These are phyloP conservation scores for Hydriomena furcata DNA, from an alignment of 2,888 invertebrate genomes.

Conservation along the genomic window DNA sequence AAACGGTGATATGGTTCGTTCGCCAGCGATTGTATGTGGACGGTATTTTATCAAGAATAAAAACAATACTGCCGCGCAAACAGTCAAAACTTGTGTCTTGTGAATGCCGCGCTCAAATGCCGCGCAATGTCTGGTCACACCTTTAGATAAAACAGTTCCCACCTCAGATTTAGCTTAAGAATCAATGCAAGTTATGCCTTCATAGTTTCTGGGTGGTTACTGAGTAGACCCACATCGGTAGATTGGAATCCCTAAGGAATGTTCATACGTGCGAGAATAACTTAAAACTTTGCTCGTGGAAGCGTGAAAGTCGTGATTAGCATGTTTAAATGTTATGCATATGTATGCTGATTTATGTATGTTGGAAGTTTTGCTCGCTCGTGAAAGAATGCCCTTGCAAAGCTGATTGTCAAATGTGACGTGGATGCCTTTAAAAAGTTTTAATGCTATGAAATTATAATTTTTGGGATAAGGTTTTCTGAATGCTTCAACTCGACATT, in stretches of 20 bases:
- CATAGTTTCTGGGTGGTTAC: conserved; percentile 13
- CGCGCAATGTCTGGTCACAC: too few species aligned
- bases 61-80: too few species aligned
- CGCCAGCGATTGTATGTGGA: too few species aligned
- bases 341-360: conserved; percentile 38
- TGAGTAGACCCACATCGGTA: conserved; percentile 5
- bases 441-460: background rate
- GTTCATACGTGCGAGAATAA: conserved; percentile 26
- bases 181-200: background rate
- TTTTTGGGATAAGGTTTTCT: background rate
- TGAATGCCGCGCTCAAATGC: too few species aligned
- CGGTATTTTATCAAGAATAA: too few species aligned
- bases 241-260: conserved; percentile 17
- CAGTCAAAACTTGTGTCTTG: too few species aligned
- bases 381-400: conserved; percentile 20
- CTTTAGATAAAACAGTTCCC: too few species aligned
- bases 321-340: conserved; percentile 27
- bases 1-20: too few species aligned
- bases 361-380: conserved; percentile 25
- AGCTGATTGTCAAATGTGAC: conserved; percentile 17
- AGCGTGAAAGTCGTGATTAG: conserved; percentile 28
- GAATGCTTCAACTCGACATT: too few species aligned
- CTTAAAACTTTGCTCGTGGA: conserved; percentile 29
- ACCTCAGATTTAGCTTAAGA: too few species aligned
- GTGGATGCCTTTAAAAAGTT: background rate